Evolutionary conservation across 1,140 invertebrate genomes (phyloP), one percentile per base, ranked within the genome.

Genomic region (Eupristina koningsbergeri): DNA sequence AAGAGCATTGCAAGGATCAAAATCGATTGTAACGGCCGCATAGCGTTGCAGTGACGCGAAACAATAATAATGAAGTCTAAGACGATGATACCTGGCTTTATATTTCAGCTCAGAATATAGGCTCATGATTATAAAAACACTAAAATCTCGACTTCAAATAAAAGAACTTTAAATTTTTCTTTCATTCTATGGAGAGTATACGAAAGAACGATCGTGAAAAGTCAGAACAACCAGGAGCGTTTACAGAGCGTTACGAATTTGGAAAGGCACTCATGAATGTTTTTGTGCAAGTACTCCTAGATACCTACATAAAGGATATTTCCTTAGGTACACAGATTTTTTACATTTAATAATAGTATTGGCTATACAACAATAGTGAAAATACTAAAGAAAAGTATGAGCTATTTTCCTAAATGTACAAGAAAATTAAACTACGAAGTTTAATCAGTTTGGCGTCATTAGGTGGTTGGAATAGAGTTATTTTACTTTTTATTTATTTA

Each of bases 181-280:
- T 76, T 19, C 22, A 19, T 39, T 15, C 7, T 45, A 36, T 29
- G 22, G 36, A 58, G 69, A 80, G 34, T 71, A 47, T 53, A 39
- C 31, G 11, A 63, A 69, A 3, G 80, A 31, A 3, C 67, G 75
- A n/a, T 75, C 31, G 15, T 6, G 63, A 34, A n/a, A 58, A n/a
- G n/a, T n/a, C 19, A 41, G 39, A 41, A 69, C 64, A 17, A 17
- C 13, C 26, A 61, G 61, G 34, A 58, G 39, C 73, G 84, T 88
- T 91, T 91, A 89, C 80, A 91, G 90, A 91, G 89, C 90, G 90
- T 91, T 91, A 90, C 90, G 87, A 77, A 81, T 81, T 81, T 88
- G 81, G 84, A 81, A 86, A 84, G 85, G 61, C 77, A n/a, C 36
- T 75, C 34, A 41, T n/a, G 63, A 22, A 47, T 1, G 15, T 84